Conservation (phyloP, 2,888 invertebrate species). For the Coelopa pilipes region DNA sequence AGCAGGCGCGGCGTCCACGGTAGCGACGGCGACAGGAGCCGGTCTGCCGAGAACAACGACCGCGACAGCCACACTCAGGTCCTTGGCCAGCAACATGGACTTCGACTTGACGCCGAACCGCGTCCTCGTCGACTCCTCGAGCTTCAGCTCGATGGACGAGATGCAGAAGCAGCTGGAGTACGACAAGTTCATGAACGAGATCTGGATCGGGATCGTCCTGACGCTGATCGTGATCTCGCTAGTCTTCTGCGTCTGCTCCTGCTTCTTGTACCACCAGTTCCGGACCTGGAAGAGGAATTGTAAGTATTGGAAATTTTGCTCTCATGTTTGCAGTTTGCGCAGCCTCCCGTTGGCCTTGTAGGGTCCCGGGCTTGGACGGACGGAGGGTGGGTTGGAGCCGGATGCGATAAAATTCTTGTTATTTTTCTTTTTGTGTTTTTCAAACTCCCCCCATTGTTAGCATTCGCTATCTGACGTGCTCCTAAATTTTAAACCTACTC, state of each 20-base stretch:
- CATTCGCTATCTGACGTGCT: no score
- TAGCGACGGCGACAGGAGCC: neutral
- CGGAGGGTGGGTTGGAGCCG: neutral
- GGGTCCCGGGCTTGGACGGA: neutral
- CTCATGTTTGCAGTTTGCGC: neutral
- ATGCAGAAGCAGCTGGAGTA: conserved; percentile 67
- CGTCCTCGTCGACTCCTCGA: conserved; percentile 58
- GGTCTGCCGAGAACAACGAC: conserved; percentile 3
- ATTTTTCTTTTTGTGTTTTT: no score
- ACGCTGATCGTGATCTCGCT: conserved; percentile 72
- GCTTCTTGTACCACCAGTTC: conserved; percentile 74
- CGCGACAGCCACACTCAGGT: no score
- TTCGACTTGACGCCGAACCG: conserved; percentile 55
- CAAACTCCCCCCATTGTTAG: no score
- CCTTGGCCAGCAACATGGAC: conserved; percentile 46
- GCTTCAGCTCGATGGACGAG: conserved; percentile 55
- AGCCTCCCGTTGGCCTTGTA: no score
- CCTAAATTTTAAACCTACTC: no score
- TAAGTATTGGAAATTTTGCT: conserved; percentile 62
- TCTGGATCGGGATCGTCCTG: conserved; percentile 74
- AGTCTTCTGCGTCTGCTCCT: conserved; percentile 74
- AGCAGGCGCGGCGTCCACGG: neutral
- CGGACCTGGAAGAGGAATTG: conserved; percentile 74
- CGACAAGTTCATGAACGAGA: conserved; percentile 72
- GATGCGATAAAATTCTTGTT: no score